Percentiles rank a stretch among this genome's conserved stretches.
phyloP scores from a whole-genome alignment of 2,113 vertebrate genomes.

The Glaucomys volans region DNA sequence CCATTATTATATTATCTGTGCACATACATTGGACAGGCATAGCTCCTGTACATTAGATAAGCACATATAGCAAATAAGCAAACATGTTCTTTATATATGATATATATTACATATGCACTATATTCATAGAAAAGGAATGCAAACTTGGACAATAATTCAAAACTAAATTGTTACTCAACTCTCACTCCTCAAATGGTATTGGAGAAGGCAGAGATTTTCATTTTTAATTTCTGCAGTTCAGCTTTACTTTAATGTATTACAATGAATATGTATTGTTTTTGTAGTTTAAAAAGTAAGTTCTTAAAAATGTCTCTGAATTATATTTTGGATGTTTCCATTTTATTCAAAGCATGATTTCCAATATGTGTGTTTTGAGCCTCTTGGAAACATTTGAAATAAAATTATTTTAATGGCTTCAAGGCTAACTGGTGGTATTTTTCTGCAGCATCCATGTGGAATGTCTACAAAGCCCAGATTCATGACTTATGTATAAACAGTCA shows the following conservation, averaged over 20 bases:
- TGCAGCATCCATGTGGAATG: constrained; percentile 8
- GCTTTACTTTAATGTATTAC: constrained; percentile 9
- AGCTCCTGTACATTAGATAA: neutral
- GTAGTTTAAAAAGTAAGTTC: neutral
- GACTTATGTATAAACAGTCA: constrained; percentile 62
- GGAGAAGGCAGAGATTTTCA: neutral
- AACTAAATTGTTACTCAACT: neutral
- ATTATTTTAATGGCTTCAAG: neutral
- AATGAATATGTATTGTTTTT: neutral
- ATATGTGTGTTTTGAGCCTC: neutral
- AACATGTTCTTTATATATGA: neutral
- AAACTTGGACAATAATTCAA: neutral
- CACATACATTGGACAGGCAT: neutral
- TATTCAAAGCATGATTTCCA: neutral
- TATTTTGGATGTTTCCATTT: neutral
- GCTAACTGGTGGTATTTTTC: neutral
- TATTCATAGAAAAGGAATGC: neutral
- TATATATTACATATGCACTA: neutral
- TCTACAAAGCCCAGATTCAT: constrained; percentile 30
- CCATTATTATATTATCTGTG: neutral
- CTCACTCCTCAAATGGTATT: neutral
- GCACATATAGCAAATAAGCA: no score
- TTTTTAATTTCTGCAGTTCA: neutral
- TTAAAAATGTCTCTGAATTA: neutral
- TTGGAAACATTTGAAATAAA: constrained; percentile 15